Evolutionary conservation across 2,113 vertebrate species (phyloP), one percentile per base, ranked within the genome.

Genomic region (Ptychochromis oligacanthus): DNA sequence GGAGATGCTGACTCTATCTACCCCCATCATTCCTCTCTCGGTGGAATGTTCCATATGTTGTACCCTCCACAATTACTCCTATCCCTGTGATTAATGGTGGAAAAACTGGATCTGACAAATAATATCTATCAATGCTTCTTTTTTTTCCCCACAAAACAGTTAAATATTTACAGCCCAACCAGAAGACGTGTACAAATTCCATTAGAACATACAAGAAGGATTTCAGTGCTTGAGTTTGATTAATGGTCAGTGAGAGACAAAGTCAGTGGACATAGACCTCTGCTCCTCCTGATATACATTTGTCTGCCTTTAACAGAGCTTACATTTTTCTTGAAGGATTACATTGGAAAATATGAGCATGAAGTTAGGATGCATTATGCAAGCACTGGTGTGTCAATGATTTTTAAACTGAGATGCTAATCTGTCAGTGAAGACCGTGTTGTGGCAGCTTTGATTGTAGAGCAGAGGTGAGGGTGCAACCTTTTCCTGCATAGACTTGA

Each of bases 81-180:
- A 67, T 52, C 77, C 78, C 70, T 54, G 80, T 93, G 93, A 93
- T 91, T 86, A 91, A 93, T 93, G 82, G 82, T 93, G 90, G 91
- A 92, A 95, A 95, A 92, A 89, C 83, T 91, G 81, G 78, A 87
- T 87, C 79, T 93, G 90, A 94, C 89, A 91, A 93, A 94, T 92
- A 81, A 86, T 91, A 91, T 93, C 85, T 88, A 91, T 86, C 90
- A 91, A 77, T 55, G 38, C 77, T 57, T 70, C 31, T 61, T 77
- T 83, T 86, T 67, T 85, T 6, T 7, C 62, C 62, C 75, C 34
- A 91, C 75, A 88, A 87, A 90, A 91, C 77, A 76, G 77, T 91
- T 87, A 88, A 90, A 91, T 84, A 77, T 65, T 88, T 84, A 84
- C 80, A 75, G 75, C 83, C 77, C n/a, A 67, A 84, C 81, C 84